Base-by-base conservation (phyloP, 2,888 invertebrate species). In the Agrotis segetum region DNA sequence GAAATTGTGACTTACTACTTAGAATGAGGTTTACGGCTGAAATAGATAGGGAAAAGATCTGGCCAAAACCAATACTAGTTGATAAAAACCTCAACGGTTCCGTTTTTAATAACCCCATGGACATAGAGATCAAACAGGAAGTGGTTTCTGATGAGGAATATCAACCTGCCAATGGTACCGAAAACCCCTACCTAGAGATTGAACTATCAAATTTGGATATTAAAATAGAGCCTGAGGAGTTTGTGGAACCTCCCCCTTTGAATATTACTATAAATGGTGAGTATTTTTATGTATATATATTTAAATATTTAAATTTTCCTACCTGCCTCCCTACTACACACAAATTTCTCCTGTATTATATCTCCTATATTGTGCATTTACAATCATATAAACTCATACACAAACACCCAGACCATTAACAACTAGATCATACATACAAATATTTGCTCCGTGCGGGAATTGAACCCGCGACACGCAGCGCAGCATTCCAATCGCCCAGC, bases 31-130 rank as follows among this genome's bases (percentile, higher is more conserved):
- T 61, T 24, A 47, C 67, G 2, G 66, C 74, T 16, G 74, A 85
- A 34, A 6, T 56, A 58, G 82, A 82, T 53, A 74, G 72, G 55
- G 81, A 85, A 2, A 86, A 85, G 71, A 82, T 81, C 0, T 95
- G 95, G 96, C 96, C 95, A 0, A 92, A 93, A 82, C 96, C 95
- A 0, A 95, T 95, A 76, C 90, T 92, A 77, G 77, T 95, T 0
- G 91, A 92, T 7, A 93, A 89, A 76, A 92, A 89, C 65, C 67
- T 93, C 1, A 86, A 87, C 6, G 87, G 85, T 34, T 79, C 81
- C 3, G 73, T 88, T 11, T 88, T 83, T 62, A 87, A 87, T 17
- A 87, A 84, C 72, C 50, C 83, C 1, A 84, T 87, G 67, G 80
- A 92, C 46, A 75, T 93, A 2, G 93, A 94, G 63, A 90, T 96